phyloP scores from a whole-genome alignment of 2,797 vertebrate genomes.

The Coranthus polyacanthus region DNA sequence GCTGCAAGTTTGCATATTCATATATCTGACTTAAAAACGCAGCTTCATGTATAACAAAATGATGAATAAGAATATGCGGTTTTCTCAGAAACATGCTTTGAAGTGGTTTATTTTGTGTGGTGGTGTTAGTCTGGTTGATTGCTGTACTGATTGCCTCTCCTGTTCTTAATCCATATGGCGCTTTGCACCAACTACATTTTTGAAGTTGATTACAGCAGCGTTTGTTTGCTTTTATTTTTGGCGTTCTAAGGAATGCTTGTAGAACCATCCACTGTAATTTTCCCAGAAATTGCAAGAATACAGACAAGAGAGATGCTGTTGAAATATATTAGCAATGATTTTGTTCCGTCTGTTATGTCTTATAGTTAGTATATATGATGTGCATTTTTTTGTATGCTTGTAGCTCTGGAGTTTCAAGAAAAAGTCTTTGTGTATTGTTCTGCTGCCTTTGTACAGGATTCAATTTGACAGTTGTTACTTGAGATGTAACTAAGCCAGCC shows the following conservation, averaged over 20 bases:
- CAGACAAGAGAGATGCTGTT: constrained; percentile 12
- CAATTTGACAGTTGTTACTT: background rate
- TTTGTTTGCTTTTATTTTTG: constrained; percentile 42
- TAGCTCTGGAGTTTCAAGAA: background rate
- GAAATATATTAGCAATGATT: constrained; percentile 19
- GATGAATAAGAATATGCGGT: constrained; percentile 16
- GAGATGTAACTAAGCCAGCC: background rate
- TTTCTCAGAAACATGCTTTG: constrained; percentile 19
- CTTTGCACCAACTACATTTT: constrained; percentile 35
- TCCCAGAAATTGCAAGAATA: constrained; percentile 18
- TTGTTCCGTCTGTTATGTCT: background rate
- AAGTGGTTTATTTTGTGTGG: constrained; percentile 38
- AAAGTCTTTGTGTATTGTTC: background rate
- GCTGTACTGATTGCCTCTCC: constrained; percentile 58
- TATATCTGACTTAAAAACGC: constrained; percentile 5
- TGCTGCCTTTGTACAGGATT: background rate
- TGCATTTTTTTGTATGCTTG: constrained; percentile 8
- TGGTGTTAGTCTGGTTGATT: constrained; percentile 49
- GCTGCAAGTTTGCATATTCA: background rate
- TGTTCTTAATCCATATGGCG: constrained; percentile 30
- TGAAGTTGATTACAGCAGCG: constrained; percentile 53
- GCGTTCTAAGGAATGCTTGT: constrained; percentile 12
- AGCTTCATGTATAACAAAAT: constrained; percentile 10
- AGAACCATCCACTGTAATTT: constrained; percentile 21
- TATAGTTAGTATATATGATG: constrained; percentile 1